A percentile compares a stretch with the other conserved stretches of the same genome.
These are phyloP conservation scores for Fragum sueziense DNA, from an alignment of 2,888 invertebrate species.

Conservation along the genomic window DNA sequence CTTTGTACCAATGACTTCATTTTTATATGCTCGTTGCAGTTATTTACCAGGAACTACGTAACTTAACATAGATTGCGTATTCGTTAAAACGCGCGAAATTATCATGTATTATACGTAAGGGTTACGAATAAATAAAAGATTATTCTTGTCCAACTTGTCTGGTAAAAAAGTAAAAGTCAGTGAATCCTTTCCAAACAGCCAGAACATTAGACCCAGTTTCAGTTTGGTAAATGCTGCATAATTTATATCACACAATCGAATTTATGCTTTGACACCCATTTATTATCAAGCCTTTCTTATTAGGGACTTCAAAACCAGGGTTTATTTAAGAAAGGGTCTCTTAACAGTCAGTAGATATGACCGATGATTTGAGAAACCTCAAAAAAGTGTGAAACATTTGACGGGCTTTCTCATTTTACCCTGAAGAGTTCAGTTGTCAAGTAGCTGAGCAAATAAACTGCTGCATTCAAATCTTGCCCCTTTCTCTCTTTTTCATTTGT, in stretches of 20 bases:
- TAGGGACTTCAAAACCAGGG: not conserved
- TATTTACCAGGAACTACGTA: too few relatives aligned
- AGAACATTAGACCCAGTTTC: too few relatives aligned
- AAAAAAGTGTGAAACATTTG: conserved; percentile 37
- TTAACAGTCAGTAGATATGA: conserved; percentile 32
- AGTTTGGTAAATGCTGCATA: too few relatives aligned
- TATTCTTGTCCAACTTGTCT: not conserved
- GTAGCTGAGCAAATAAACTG: not conserved
- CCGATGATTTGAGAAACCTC: conserved; percentile 41
- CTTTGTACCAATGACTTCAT: too few relatives aligned
- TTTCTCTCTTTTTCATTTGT: not conserved
- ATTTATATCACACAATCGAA: too few relatives aligned
- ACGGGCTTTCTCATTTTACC: conserved; percentile 1
- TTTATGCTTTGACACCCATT: not conserved
- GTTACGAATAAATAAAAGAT: not conserved
- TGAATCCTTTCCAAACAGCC: too few relatives aligned
- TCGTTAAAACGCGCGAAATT: too few relatives aligned
- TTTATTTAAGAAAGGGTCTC: not conserved
- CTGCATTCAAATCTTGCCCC: not conserved
- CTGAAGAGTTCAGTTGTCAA: conserved; percentile 17
- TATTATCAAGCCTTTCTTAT: not conserved
- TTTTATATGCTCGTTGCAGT: too few relatives aligned
- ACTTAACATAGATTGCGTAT: too few relatives aligned
- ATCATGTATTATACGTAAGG: too few relatives aligned
- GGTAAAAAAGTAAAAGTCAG: too few relatives aligned